Base-by-base conservation (phyloP, 2,888 invertebrate genomes). In the Parelbella ahira region DNA sequence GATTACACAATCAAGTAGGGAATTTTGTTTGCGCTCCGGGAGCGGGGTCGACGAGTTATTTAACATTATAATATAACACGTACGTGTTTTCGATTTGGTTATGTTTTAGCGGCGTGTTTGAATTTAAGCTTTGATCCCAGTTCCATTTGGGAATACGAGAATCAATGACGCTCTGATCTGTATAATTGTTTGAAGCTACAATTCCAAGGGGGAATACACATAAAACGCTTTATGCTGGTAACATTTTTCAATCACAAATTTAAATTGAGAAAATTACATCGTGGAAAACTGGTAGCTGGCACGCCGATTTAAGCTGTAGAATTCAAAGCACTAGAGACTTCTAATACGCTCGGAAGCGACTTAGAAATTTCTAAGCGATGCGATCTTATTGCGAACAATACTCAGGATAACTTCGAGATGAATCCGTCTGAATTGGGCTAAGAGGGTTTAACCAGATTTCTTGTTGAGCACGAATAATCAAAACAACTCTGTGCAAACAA, bases 21-120 rank as follows among this genome's bases (percentile, higher is more conserved):
- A 45, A 48, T 45, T 48, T 38, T 45, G 45, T 45, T 48, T 48
- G 45, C 37, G 19, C 33, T 34, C 29, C 45, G 27, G 21, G 39
- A 33, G 27, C 19, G 30, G 38, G n/a, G 24, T 20, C 32, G 30
- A 23, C 39, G 37, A 42, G 33, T 41, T 39, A 37, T 44, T 47
- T 47, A 38, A 44, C 44, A 37, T 44, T 44, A 44, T 47, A 47
- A 44, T 47, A 30, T 36, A 32, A 39, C 39, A 24, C 32, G 39
- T 24, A 32, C 32, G 32, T 19, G 25, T 32, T 25, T 36, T 33
- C 32, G 33, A 33, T 41, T 41, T 20, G 10, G 41, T 33, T 39
- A 30, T 39, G 25, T 39, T 41, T 41, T 27, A 33, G 13, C 39
- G 5, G 24, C 13, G 33, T 32, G 10, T 41, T 39, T 41, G 20